Conservation (phyloP, 2,113 vertebrate species). For the Hypomesus transpacificus region DNA sequence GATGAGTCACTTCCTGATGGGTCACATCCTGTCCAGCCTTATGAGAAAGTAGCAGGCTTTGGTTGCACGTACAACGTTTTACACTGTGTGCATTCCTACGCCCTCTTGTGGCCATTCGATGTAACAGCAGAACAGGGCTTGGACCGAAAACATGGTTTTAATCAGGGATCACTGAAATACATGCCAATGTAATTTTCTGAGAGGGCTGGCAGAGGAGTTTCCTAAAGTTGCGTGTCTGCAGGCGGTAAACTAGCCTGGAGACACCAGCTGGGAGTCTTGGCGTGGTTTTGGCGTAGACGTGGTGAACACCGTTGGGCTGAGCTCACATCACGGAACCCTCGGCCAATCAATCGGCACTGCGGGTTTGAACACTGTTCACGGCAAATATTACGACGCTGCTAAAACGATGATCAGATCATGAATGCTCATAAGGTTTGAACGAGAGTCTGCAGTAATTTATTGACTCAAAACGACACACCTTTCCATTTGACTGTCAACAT, state of each 20-base stretch:
- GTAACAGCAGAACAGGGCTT: not conserved
- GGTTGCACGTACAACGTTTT: not conserved
- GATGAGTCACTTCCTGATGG: constrained; percentile 41
- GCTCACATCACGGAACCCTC: too few relatives aligned
- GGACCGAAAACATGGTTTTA: constrained; percentile 7
- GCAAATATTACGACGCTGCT: too few relatives aligned
- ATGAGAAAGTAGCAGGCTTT: not conserved
- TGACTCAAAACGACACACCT: too few relatives aligned
- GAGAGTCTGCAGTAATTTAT: constrained; percentile 3
- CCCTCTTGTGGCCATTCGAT: constrained; percentile 9
- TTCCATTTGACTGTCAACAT: constrained; percentile 25
- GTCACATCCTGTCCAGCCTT: constrained; percentile 12
- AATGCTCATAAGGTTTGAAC: constrained; percentile 51
- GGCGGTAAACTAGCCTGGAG: too few relatives aligned
- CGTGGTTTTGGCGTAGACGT: too few relatives aligned
- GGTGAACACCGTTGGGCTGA: too few relatives aligned
- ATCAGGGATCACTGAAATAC: constrained; percentile 12
- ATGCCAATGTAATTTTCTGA: constrained; percentile 3
- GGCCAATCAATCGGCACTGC: too few relatives aligned
- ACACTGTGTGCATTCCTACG: constrained; percentile 12
- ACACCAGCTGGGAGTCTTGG: too few relatives aligned
- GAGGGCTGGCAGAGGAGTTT: constrained; percentile 7
- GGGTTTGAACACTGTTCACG: too few relatives aligned
- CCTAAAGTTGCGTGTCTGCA: constrained; percentile 10
- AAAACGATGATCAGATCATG: constrained; percentile 30